Base-by-base conservation (phyloP, 2,797 vertebrate genomes). In the Myotis daubentonii region DNA sequence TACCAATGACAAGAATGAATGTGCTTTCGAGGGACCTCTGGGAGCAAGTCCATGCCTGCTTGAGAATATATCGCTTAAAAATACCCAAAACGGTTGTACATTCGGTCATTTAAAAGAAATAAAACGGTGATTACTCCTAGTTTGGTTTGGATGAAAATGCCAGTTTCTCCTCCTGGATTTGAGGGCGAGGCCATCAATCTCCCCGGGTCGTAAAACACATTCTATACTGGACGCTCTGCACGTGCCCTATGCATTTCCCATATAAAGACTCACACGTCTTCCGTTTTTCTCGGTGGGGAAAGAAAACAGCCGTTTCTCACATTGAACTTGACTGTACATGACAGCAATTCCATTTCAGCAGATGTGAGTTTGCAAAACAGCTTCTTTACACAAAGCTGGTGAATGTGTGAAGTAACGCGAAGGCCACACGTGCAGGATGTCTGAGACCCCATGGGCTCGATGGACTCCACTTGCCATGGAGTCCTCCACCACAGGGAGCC, bases 121-220 rank as follows among this genome's bases (percentile, higher is more conserved):
- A 88, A 55, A 94, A 93, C 17, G 57, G 72, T 68, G 76, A 97
- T 95, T 84, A 92, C 74, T 94, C 86, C 97, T 84, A 36, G n/a
- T 89, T 83, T 75, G 49, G 38, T 71, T 75, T 76, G 75, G 91
- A 94, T 84, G 66, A 91, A 91, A 96, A 95, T 44, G 44, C 9
- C 78, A 68, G 36, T 41, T 94, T 86, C 91, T 89, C 41, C 70
- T 81, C 84, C 62, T 93, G 70, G 70, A 87, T 85, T 91, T 90
- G 60, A 79, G 25, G 22, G 25, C 60, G 30, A 87, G 93, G 86
- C 95, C 96, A 95, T 93, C 93, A 71, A 92, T 78, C 74, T 94
- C 65, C 55, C 8, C 47, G 55, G 89, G 84, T 91, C 89, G 85
- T 60, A 91, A 91, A 91, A 74, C 19, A 84, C 28, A 96, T 53